These are phyloP conservation scores for Abscondita cerata DNA, from an alignment of 2,888 invertebrate species.

Conservation along the genomic window DNA sequence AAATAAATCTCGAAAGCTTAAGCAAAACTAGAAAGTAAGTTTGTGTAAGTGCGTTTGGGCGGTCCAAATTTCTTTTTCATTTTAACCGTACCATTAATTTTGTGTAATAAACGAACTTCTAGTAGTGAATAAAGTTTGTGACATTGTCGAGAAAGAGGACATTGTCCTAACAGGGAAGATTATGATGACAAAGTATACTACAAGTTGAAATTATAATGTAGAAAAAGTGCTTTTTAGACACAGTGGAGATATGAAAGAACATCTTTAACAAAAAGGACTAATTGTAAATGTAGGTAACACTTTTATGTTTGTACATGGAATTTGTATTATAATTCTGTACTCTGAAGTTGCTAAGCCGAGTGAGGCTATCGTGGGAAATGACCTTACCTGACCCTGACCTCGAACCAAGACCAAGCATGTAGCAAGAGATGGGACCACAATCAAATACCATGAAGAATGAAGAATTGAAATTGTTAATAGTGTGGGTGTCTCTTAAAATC, in stretches of 20 bases:
- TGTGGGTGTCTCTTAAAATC: slow-evolving; percentile 25
- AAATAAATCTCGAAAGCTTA: too few species aligned
- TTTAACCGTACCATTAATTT: neutral
- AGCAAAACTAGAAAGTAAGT: too few species aligned
- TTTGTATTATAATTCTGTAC: slow-evolving; percentile 55
- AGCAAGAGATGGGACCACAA: slow-evolving; percentile 46
- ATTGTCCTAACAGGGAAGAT: slow-evolving; percentile 17
- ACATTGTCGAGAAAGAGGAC: slow-evolving; percentile 12
- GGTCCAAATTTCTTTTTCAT: neutral
- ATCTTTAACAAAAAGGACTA: slow-evolving; percentile 18
- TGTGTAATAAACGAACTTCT: slow-evolving; percentile 4
- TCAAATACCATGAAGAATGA: slow-evolving; percentile 48
- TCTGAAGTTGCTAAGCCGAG: slow-evolving; percentile 57
- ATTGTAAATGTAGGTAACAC: slow-evolving; percentile 35
- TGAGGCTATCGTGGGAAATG: slow-evolving; percentile 61
- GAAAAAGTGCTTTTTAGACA: slow-evolving; percentile 11
- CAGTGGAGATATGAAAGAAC: slow-evolving; percentile 9
- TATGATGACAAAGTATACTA: slow-evolving; percentile 14
- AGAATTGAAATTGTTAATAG: slow-evolving; percentile 36
- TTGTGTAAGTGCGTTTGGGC: too few species aligned
- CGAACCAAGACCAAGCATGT: slow-evolving; percentile 48
- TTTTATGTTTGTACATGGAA: slow-evolving; percentile 46
- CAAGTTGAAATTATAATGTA: neutral
- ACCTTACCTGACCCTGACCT: slow-evolving; percentile 62
- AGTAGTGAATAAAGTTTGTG: slow-evolving; percentile 11